phyloP scores from a whole-genome alignment of 2,113 vertebrate species.

The Acinonyx jubatus region DNA sequence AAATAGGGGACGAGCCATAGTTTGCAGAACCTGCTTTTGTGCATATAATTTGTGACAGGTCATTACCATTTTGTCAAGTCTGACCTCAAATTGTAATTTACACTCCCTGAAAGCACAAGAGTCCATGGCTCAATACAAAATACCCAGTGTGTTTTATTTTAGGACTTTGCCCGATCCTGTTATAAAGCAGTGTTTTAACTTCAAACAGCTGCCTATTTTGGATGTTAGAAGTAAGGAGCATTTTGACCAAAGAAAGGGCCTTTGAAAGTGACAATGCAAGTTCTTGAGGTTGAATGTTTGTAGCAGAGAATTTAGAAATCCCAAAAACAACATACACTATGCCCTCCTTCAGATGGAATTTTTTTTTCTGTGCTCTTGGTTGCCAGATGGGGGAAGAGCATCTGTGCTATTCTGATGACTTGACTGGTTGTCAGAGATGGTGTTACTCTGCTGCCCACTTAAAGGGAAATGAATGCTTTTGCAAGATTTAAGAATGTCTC shows the following conservation, averaged over 20 bases:
- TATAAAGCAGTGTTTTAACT: neutral
- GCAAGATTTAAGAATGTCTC: neutral
- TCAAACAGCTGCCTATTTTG: neutral
- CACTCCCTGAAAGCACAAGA: neutral
- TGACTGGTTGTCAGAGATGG: neutral
- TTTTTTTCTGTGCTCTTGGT: neutral
- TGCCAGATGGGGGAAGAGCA: neutral
- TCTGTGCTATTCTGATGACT: neutral
- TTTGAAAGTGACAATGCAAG: neutral
- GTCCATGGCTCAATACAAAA: neutral
- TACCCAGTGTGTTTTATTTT: neutral
- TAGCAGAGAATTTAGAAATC: constrained; percentile 13
- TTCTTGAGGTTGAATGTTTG: neutral
- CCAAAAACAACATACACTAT: neutral
- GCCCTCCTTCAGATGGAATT: neutral
- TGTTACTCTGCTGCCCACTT: neutral
- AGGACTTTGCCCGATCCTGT: neutral
- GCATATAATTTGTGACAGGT: neutral
- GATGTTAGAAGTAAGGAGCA: neutral
- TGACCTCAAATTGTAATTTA: neutral
- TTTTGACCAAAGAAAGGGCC: neutral
- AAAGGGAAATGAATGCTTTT: neutral
- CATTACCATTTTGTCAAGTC: neutral
- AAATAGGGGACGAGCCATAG: neutral
- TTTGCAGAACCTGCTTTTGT: constrained; percentile 10